Evolutionary conservation across 2,888 invertebrate genomes (phyloP), one percentile per base, ranked within the genome.

Genomic region (Leucoma salicis): DNA sequence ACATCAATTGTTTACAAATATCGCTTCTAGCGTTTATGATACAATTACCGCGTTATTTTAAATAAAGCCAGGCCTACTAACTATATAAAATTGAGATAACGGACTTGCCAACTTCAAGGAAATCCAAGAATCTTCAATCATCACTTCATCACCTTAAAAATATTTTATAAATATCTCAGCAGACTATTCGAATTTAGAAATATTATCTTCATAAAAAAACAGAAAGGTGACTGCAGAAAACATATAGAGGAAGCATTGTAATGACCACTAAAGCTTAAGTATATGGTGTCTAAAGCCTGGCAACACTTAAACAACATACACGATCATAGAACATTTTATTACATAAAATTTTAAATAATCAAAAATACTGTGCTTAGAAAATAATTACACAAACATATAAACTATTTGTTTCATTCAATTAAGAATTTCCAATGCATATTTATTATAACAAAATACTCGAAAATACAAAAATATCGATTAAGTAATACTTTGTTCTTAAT

Each of bases 1-100:
- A 76, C 77, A 77, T 74, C 71, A 70, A 74, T 67, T 49, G 63
- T 69, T 66, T 74, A 75, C 64, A 77, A 78, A 72, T 61, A 56
- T 64, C 61, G 73, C 71, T 69, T 66, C 53, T 53, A 70, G 70
- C 70, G 56, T 57, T 46, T 53, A 50, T 55, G 43, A 35, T 58
- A 60, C 43, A 53, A 31, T 57, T 50, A 54, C 48, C 41, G 51
- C 50, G 44, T 25, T 42, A 31, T 31, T 48, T 50, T 53, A 59
- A 65, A 52, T 49, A 51, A 70, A 67, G 63, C 67, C 59, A 57
- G 59, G 69, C 63, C 62, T 62, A 56, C 45, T 50, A 52, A 18
- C 54, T 42, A 61, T 42, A 46, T 42, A 51, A 56, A 58, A 56
- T 58, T 58, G 49, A 59, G 56, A 48, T 44, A 44, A 24, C 15